These are phyloP conservation scores for Sitta europaea DNA, from an alignment of 2,113 vertebrate species.

Conservation along the genomic window DNA sequence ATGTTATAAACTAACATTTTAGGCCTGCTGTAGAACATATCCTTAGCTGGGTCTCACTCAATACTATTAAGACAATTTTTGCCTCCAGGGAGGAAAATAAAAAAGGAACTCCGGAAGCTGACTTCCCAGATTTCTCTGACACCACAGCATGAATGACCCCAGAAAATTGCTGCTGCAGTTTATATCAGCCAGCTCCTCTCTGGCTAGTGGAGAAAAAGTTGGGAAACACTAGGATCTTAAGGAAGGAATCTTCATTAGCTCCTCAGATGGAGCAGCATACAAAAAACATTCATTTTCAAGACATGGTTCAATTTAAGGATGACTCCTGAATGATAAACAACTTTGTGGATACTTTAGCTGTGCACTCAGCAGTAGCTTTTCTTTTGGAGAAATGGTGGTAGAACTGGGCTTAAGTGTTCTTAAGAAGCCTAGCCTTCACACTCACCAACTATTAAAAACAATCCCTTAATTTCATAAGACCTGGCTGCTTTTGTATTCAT, in stretches of 20 bases:
- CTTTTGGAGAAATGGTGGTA: neutral
- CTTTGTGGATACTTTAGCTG: neutral
- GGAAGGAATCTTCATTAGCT: neutral
- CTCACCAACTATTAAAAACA: neutral
- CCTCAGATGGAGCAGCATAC: neutral
- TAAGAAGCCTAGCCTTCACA: neutral
- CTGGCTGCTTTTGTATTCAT: neutral
- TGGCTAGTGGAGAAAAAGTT: neutral
- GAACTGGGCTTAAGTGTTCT: neutral
- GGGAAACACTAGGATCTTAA: neutral
- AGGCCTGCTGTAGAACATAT: neutral
- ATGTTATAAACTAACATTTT: neutral
- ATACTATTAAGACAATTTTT: neutral
- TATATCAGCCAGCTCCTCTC: neutral
- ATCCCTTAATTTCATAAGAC: neutral
- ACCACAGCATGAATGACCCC: neutral
- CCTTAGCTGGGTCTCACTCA: neutral
- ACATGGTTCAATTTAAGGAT: neutral
- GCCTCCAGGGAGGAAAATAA: neutral
- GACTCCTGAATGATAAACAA: slow-evolving; percentile 3
- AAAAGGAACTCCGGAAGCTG: neutral
- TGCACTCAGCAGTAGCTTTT: neutral
- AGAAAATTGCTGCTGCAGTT: neutral
- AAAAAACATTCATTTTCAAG: neutral
- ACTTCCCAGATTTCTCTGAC: slow-evolving; percentile 14